A percentile compares a stretch with the other conserved stretches of the same genome.
Evolutionary conservation across 2,113 vertebrate species (phyloP).

Genomic region (Pungitius pungitius): DNA sequence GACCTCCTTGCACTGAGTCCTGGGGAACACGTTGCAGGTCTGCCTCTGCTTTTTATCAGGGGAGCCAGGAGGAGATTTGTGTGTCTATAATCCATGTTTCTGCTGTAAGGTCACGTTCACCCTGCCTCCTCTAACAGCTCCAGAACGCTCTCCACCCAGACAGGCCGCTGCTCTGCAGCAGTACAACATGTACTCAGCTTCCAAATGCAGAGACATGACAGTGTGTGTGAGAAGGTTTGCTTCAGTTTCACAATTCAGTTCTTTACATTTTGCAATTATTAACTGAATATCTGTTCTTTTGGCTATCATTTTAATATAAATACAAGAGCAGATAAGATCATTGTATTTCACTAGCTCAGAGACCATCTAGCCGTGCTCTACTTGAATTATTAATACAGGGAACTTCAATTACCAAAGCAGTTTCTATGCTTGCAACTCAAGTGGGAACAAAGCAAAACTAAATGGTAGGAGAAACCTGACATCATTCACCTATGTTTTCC

Average conservation of each 20-base stretch:
- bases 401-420: conserved; percentile 43
- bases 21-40: not conserved
- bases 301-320: not conserved
- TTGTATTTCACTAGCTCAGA: conserved; percentile 19
- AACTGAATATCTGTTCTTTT: not conserved
- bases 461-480: not conserved
- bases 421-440: conserved; percentile 39
- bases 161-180: conserved; percentile 8
- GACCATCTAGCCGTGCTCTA: conserved; percentile 14
- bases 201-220: not conserved
- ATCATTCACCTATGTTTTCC: conserved; percentile 7
- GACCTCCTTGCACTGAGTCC: not conserved
- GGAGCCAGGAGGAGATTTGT: not conserved
- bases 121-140: conserved; percentile 19
- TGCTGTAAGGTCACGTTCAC: conserved; percentile 17
- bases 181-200: conserved; percentile 16
- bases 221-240: accelerated
- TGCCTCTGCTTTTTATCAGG: conserved; percentile 4
- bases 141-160: conserved; percentile 15
- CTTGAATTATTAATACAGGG: conserved; percentile 63
- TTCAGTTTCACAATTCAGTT: conserved; percentile 2
- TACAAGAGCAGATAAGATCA: conserved; percentile 3
- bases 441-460: conserved; percentile 7
- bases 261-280: not conserved
- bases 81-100: conserved; percentile 55